Evolutionary conservation across 2,113 vertebrate genomes (phyloP).

Genomic region (Tetraodon nigroviridis): DNA sequence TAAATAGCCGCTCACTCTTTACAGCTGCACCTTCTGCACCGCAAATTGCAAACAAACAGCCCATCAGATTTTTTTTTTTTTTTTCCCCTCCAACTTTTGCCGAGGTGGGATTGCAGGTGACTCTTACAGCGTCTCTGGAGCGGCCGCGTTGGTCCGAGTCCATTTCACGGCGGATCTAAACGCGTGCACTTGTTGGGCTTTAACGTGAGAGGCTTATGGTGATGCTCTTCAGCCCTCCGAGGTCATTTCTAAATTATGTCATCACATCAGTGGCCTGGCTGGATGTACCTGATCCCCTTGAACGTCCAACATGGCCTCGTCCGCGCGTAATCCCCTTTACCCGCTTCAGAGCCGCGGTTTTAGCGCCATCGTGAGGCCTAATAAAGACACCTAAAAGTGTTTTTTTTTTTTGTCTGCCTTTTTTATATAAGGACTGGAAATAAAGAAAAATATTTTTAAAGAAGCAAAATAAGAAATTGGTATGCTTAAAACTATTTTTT

Average conservation of each 20-base stretch:
- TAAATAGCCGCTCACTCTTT: not conserved
- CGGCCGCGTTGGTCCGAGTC: not conserved
- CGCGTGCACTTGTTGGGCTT: conserved; percentile 19
- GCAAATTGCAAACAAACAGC: no score
- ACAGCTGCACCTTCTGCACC: not conserved
- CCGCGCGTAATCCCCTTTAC: conserved; percentile 43
- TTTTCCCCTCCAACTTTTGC: not conserved
- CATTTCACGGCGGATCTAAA: conserved; percentile 5
- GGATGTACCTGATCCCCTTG: conserved; percentile 45
- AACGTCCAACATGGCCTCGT: conserved; percentile 71
- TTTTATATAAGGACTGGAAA: not conserved
- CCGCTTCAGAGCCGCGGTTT: conserved; percentile 29
- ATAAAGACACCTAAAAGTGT: not conserved
- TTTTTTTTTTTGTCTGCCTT: not conserved
- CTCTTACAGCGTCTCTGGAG: conserved; percentile 1
- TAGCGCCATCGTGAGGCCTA: conserved; percentile 55
- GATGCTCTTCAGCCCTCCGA: conserved; percentile 50
- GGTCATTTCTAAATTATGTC: conserved; percentile 60
- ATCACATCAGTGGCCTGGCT: conserved; percentile 52
- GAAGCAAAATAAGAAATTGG: not conserved
- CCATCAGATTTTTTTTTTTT: not conserved
- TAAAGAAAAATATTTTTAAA: not conserved
- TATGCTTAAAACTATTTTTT: not conserved
- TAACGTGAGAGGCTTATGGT: conserved; percentile 33
- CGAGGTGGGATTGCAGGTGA: not conserved